These are phyloP conservation scores for Onychomys arenicola DNA, from an alignment of 2,797 vertebrate genomes.

Conservation along the genomic window DNA sequence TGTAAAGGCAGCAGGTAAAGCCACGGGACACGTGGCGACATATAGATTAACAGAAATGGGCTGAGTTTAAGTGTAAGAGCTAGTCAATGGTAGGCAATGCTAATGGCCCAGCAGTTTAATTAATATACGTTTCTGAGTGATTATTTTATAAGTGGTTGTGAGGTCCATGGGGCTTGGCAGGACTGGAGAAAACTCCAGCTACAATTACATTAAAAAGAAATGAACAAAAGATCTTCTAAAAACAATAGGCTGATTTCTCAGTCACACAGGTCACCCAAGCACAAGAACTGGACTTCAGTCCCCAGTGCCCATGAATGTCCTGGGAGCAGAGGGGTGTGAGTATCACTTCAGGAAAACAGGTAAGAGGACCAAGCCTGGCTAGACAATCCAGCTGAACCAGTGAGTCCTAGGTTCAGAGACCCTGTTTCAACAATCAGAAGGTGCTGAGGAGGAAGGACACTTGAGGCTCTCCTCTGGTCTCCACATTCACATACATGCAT, in stretches of 20 bases:
- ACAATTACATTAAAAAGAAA: no score
- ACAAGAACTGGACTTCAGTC: background rate
- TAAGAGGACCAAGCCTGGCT: background rate
- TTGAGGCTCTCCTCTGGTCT: background rate
- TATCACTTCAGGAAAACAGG: background rate
- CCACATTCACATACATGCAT: background rate
- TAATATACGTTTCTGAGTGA: no score
- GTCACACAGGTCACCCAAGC: background rate
- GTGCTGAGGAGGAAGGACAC: background rate
- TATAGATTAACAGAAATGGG: no score
- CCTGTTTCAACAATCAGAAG: background rate
- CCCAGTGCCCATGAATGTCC: background rate
- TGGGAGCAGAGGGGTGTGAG: background rate
- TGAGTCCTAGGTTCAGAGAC: background rate
- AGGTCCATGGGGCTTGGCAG: no score
- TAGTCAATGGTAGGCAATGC: no score
- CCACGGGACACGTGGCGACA: no score
- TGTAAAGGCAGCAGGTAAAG: no score
- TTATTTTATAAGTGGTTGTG: no score
- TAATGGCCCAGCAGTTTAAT: no score
- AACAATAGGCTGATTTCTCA: background rate
- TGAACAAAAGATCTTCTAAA: background rate
- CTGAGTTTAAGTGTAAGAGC: no score
- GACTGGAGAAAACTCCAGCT: no score
- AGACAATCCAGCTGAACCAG: background rate